These are phyloP conservation scores for Albula glossodonta DNA, from an alignment of 2,113 vertebrate species.

Conservation along the genomic window DNA sequence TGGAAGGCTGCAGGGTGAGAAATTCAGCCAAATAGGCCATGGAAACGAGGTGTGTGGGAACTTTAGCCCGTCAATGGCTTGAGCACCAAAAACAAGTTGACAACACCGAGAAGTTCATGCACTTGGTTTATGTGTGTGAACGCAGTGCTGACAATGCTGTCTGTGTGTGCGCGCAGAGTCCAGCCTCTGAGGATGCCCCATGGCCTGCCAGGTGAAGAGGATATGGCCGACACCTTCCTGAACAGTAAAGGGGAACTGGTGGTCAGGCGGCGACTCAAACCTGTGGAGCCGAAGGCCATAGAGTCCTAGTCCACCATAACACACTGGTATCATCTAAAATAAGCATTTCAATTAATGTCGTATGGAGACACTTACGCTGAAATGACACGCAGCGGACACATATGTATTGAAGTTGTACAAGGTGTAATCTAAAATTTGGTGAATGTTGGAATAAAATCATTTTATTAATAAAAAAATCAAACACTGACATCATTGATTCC, in stretches of 20 bases:
- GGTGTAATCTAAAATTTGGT: too few species aligned
- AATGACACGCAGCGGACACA: background rate
- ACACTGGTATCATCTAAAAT: slow-evolving; percentile 8
- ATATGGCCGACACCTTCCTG: slow-evolving; percentile 79
- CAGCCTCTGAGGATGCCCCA: slow-evolving; percentile 85
- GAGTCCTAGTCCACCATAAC: slow-evolving; percentile 55
- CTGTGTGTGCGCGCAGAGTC: slow-evolving; percentile 66
- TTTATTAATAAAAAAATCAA: too few species aligned
- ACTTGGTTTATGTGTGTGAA: background rate
- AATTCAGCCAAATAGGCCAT: too few species aligned
- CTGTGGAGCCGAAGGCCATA: slow-evolving; percentile 61
- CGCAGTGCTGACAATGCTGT: background rate
- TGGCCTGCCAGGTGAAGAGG: slow-evolving; percentile 85
- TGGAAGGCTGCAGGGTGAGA: too few species aligned
- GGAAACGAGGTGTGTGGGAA: too few species aligned
- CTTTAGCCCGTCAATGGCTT: too few species aligned
- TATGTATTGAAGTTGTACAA: background rate
- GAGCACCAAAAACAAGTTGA: too few species aligned
- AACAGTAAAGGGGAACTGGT: slow-evolving; percentile 85
- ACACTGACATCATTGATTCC: too few species aligned
- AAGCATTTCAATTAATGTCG: background rate
- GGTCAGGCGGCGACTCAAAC: slow-evolving; percentile 68
- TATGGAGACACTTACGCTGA: background rate
- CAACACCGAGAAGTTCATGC: too few species aligned
- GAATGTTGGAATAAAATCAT: too few species aligned